A percentile compares a stretch with the other conserved stretches of the same genome.
Evolutionary conservation across 64 coral and sea anemone species (phyloP).

Genomic region (Montipora capricornis): DNA sequence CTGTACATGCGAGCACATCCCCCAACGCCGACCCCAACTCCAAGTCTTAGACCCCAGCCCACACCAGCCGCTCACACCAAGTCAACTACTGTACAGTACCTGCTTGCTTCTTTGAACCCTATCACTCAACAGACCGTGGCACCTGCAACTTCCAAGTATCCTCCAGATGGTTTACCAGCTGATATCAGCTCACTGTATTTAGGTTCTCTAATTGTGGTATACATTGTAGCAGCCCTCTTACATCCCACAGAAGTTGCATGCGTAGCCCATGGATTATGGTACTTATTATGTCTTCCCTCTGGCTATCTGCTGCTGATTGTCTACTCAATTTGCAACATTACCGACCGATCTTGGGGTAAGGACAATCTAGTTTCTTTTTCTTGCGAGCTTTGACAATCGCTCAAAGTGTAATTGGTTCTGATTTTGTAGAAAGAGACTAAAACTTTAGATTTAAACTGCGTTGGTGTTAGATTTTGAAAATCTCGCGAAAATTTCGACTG

Average conservation of each 20-base stretch:
- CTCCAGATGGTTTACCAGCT: slow-evolving; percentile 34
- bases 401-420: too few species aligned
- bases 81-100: too few species aligned
- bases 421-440: too few species aligned
- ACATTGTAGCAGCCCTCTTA: slow-evolving; percentile 63
- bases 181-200: slow-evolving; percentile 81
- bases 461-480: too few species aligned
- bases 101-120: too few species aligned
- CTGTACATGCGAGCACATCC: slow-evolving; percentile 10
- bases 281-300: slow-evolving; percentile 87
- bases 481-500: too few species aligned
- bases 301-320: slow-evolving; percentile 94
- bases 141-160: too few species aligned
- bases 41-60: not conserved
- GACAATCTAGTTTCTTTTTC: not conserved
- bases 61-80: not conserved
- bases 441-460: too few species aligned
- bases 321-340: slow-evolving; percentile 93
- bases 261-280: slow-evolving; percentile 89
- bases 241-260: slow-evolving; percentile 82
- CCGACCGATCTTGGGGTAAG: slow-evolving; percentile 97
- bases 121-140: not conserved
- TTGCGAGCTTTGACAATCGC: not conserved
- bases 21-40: not conserved
- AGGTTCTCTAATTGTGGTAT: slow-evolving; percentile 67